These are phyloP conservation scores for Hirtodrosophila cameraria DNA, from an alignment of 2,888 invertebrate species.

Conservation along the genomic window DNA sequence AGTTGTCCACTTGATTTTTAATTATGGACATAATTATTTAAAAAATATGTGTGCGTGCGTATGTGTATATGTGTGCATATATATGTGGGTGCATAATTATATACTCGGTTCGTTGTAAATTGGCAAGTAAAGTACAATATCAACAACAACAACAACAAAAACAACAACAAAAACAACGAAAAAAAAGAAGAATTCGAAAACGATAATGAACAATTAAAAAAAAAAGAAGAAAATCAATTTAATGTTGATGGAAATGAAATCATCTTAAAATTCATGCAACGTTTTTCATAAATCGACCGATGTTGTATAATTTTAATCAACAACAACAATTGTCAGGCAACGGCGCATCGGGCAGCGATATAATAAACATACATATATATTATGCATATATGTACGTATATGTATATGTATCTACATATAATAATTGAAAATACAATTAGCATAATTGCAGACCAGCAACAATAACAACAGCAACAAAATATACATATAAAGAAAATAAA, in stretches of 20 bases:
- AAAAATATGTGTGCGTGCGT: conserved; percentile 49
- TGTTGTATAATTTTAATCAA: conserved; percentile 74
- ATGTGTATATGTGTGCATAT: conserved; percentile 2
- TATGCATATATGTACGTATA: no score
- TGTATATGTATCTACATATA: conserved; percentile 70
- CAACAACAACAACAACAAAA: conserved; percentile 21
- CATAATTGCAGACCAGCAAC: conserved; percentile 62
- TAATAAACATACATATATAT: conserved; percentile 60
- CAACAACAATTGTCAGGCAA: conserved; percentile 27
- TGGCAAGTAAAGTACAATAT: conserved; percentile 35
- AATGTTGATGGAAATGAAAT: conserved; percentile 71
- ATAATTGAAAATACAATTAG: conserved; percentile 79
- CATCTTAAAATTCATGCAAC: conserved; percentile 74
- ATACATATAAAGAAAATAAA: conserved; percentile 30
- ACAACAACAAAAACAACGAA: conserved; percentile 3
- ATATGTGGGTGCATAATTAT: conserved; percentile 66
- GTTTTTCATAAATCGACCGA: conserved; percentile 68
- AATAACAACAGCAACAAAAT: conserved; percentile 15
- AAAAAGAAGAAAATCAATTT: conserved; percentile 63
- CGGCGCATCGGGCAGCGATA: conserved; percentile 45
- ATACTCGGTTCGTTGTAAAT: conserved; percentile 51
- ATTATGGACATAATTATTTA: conserved; percentile 75
- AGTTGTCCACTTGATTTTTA: conserved; percentile 63
- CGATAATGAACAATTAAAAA: conserved; percentile 1
- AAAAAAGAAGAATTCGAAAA: no score